Percentiles rank a stretch among this genome's conserved stretches.
These are phyloP conservation scores for Drepana arcuata DNA, from an alignment of 1,140 invertebrate species.

Conservation along the genomic window DNA sequence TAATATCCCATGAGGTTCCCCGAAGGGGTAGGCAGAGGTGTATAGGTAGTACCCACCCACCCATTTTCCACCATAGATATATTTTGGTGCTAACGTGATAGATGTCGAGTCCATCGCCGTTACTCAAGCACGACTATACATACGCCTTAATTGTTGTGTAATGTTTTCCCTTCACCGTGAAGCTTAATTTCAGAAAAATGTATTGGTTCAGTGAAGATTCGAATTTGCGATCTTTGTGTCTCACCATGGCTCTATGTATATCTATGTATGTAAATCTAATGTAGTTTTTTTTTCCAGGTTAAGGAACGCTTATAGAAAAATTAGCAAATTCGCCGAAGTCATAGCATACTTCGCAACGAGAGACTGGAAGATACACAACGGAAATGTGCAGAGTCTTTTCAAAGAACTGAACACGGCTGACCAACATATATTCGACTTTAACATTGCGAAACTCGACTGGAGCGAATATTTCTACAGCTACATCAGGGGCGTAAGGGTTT, in stretches of 20 bases:
- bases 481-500: constrained; percentile 72
- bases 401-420: constrained; percentile 70
- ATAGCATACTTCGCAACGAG: constrained; percentile 81
- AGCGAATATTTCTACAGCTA: constrained; percentile 73
- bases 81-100: too few species aligned
- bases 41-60: too few species aligned
- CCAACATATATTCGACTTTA: constrained; percentile 73
- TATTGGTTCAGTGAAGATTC: too few species aligned
- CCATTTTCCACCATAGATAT: too few species aligned
- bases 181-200: background rate
- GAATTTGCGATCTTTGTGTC: too few species aligned
- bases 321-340: constrained; percentile 79
- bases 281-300: constrained; percentile 71
- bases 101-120: too few species aligned
- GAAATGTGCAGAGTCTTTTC: constrained; percentile 72
- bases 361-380: constrained; percentile 81
- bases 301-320: constrained; percentile 80
- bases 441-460: constrained; percentile 74
- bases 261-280: too few species aligned
- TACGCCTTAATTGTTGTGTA: background rate
- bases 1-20: too few species aligned
- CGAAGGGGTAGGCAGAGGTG: too few species aligned
- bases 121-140: too few species aligned
- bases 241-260: too few species aligned
- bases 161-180: background rate